These are phyloP conservation scores for Cydia splendana DNA, from an alignment of 1,140 invertebrate genomes.

Conservation along the genomic window DNA sequence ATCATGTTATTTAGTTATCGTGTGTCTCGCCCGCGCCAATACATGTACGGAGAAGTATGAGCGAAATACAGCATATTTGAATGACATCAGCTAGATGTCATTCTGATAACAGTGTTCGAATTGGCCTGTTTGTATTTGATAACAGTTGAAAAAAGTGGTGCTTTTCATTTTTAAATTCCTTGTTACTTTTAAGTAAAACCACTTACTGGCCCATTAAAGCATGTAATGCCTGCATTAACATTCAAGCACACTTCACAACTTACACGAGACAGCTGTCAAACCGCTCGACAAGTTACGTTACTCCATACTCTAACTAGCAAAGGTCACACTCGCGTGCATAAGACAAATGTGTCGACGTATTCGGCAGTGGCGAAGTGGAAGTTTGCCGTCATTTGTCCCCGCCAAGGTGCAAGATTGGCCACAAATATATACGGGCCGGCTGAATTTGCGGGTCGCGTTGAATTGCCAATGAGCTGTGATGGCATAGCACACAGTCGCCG, in stretches of 20 bases:
- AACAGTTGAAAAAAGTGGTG: no score
- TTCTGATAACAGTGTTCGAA: no score
- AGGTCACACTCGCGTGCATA: not conserved
- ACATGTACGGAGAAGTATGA: no score
- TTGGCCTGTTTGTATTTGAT: no score
- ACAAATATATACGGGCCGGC: slow-evolving; percentile 31
- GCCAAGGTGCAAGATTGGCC: slow-evolving; percentile 28
- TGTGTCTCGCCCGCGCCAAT: no score
- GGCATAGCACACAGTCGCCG: slow-evolving; percentile 9
- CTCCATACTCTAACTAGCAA: not conserved
- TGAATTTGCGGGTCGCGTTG: slow-evolving; percentile 26
- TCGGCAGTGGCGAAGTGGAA: not conserved
- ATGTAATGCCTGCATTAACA: not conserved
- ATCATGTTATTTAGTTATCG: no score
- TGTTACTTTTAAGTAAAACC: no score
- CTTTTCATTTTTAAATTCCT: no score
- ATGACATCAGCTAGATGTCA: no score
- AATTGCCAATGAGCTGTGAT: slow-evolving; percentile 30
- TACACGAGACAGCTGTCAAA: not conserved
- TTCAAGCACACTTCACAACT: not conserved
- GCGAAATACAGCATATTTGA: no score
- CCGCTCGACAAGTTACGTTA: not conserved
- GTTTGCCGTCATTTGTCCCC: slow-evolving; percentile 29
- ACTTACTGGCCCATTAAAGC: not conserved
- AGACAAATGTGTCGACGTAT: slow-evolving; percentile 11